A percentile compares a stretch with the other conserved stretches of the same genome.
phyloP scores from a whole-genome alignment of 1,140 invertebrate genomes.

The Popillia japonica region DNA sequence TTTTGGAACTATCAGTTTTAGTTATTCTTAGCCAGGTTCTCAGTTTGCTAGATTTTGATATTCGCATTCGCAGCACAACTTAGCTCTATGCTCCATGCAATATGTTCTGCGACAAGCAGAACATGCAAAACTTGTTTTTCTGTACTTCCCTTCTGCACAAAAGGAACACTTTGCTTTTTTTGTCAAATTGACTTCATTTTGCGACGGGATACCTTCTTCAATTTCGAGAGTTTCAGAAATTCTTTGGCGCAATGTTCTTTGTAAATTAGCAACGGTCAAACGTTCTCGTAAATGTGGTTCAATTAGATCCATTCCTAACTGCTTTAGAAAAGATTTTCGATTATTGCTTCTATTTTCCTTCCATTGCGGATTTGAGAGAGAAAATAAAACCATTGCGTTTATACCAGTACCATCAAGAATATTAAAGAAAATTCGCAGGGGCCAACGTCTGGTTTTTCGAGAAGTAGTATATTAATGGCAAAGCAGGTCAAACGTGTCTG shows the following conservation, averaged over 20 bases:
- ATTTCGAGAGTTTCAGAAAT: not conserved
- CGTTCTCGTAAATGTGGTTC: slow-evolving; percentile 18
- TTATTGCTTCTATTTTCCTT: too few relatives aligned
- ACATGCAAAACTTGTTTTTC: slow-evolving; percentile 22
- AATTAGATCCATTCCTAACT: slow-evolving; percentile 23
- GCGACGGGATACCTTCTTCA: not conserved
- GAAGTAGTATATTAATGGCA: too few relatives aligned
- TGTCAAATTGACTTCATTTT: not conserved
- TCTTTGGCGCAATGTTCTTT: too few relatives aligned
- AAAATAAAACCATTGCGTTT: not conserved
- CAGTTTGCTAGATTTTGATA: not conserved
- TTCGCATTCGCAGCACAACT: slow-evolving; percentile 23
- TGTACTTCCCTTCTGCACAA: slow-evolving; percentile 1
- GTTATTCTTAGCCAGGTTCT: too few relatives aligned
- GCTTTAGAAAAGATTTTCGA: slow-evolving; percentile 35
- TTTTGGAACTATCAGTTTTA: not conserved
- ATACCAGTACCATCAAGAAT: not conserved
- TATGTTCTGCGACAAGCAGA: slow-evolving; percentile 17
- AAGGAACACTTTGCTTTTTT: not conserved
- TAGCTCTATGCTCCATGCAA: slow-evolving; percentile 19
- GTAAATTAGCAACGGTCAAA: too few relatives aligned
- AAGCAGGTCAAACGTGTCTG: slow-evolving; percentile 57
- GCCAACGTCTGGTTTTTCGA: not conserved
- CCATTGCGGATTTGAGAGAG: too few relatives aligned
- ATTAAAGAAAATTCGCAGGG: not conserved